Evolutionary conservation across 2,888 invertebrate species (phyloP).

Genomic region (Nomada fabriciana): DNA sequence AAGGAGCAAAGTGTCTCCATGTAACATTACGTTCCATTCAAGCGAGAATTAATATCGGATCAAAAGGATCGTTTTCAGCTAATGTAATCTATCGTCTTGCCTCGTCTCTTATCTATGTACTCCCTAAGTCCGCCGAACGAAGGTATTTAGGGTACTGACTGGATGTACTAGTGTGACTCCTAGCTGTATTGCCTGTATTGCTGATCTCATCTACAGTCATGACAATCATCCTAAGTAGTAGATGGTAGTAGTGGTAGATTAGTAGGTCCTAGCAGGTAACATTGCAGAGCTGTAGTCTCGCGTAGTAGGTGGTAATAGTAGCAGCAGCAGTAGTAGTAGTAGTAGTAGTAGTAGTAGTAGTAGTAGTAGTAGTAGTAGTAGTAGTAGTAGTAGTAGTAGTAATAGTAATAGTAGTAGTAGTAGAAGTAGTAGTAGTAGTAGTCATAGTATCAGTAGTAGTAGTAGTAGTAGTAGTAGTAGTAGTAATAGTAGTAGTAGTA

Average conservation of each 20-base stretch:
- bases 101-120: constrained; percentile 82
- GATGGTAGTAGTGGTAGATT: constrained; percentile 79
- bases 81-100: constrained; percentile 62
- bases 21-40: constrained; percentile 6
- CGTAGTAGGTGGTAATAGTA: constrained; percentile 69
- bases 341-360: constrained; percentile 65
- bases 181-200: constrained; percentile 83
- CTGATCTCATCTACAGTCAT: constrained; percentile 83
- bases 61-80: constrained; percentile 15
- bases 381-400: constrained; percentile 62
- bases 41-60: constrained; percentile 3
- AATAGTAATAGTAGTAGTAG: constrained; percentile 70
- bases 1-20: constrained; percentile 22
- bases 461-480: constrained; percentile 62
- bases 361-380: constrained; percentile 61
- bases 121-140: constrained; percentile 83
- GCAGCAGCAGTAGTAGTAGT: constrained; percentile 68
- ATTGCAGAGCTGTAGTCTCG: constrained; percentile 79
- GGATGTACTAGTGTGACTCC: constrained; percentile 83
- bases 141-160: constrained; percentile 83
- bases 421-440: constrained; percentile 66
- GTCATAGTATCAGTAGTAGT: constrained; percentile 13
- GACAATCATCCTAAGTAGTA: constrained; percentile 84
- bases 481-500: constrained; percentile 71
- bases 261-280: constrained; percentile 81